Evolutionary conservation across 2,888 invertebrate genomes (phyloP), one percentile per base, ranked within the genome.

Genomic region (Ophraella communa): DNA sequence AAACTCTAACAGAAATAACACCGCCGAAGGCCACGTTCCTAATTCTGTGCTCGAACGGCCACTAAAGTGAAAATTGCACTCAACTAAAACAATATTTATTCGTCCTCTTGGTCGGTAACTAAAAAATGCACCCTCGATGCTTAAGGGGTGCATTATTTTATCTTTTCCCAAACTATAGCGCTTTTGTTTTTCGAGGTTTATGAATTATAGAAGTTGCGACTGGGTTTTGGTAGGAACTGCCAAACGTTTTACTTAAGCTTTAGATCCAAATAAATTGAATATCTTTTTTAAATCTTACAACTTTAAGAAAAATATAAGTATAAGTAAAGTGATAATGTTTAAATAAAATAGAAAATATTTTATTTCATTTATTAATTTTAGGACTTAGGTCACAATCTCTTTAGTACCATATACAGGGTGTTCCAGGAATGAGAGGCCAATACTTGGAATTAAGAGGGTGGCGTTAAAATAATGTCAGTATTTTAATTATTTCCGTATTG

Each of bases 81-180:
- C 76, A 74, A 71, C 78, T 80, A 76, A 80, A 79, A 80, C 77
- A 81, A 81, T 80, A 80, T 81, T 81, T 81, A 80, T 79, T 76
- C 79, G 75, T 74, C 75, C 75, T 74, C 74, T 76, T 73, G 74
- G 71, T 74, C 71, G 68, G 69, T 71, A 76, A 72, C 77, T 81
- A 80, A 81, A 81, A 80, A 80, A 80, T 81, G 80, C 80, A 81
- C 80, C 81, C 81, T 73, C 23, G 53, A 62, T 62, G 67, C 69
- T 71, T 71, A 68, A 71, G 69, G 74, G 77, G 75, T 78, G 78
- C 78, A 79, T 78, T 79, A 79, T 77, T 78, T 72, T 35, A 71
- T 61, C 68, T 74, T 74, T 77, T 76, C 71, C 67, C 65, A 64
- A 71, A 65, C 65, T 33, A 18, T 44, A 52, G 10, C 51, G 18